Percentiles rank a stretch among this genome's conserved stretches.
These are phyloP conservation scores for Gyrodactylus salaris DNA, from an alignment of 1,140 invertebrate genomes.

Conservation along the genomic window DNA sequence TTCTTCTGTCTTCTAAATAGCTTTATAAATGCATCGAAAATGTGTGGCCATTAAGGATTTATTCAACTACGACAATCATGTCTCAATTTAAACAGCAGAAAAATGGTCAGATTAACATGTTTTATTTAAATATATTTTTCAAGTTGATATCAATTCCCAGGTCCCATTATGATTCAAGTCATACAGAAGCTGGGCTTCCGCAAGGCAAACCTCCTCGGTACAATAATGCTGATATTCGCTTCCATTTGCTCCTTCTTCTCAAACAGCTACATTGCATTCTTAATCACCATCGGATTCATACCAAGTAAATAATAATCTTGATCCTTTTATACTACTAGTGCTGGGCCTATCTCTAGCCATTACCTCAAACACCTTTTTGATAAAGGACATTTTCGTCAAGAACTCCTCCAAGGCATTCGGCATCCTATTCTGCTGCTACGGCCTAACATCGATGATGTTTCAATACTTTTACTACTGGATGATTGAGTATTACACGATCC, in stretches of 20 bases:
- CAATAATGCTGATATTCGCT: background rate
- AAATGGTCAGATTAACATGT: too few species aligned
- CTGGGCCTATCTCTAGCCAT: background rate
- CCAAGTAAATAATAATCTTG: background rate
- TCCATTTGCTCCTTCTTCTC: background rate
- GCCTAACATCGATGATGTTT: background rate
- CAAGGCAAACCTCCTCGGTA: background rate
- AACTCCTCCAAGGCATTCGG: background rate
- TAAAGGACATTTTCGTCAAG: background rate
- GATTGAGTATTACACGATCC: background rate
- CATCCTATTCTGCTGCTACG: background rate
- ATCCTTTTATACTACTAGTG: background rate
- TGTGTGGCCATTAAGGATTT: too few species aligned
- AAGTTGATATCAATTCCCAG: too few species aligned
- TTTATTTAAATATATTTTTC: too few species aligned
- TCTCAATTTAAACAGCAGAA: too few species aligned
- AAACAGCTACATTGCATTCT: background rate
- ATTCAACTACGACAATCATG: too few species aligned
- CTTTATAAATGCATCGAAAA: too few species aligned
- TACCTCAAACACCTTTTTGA: background rate
- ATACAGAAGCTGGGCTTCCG: background rate
- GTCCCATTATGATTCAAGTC: background rate
- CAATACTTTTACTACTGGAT: background rate
- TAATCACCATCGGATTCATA: background rate
- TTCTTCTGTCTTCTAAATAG: too few species aligned